A percentile compares a stretch with the other conserved stretches of the same genome.
These are phyloP conservation scores for Myotis daubentonii DNA, from an alignment of 2,797 vertebrate species.

Conservation along the genomic window DNA sequence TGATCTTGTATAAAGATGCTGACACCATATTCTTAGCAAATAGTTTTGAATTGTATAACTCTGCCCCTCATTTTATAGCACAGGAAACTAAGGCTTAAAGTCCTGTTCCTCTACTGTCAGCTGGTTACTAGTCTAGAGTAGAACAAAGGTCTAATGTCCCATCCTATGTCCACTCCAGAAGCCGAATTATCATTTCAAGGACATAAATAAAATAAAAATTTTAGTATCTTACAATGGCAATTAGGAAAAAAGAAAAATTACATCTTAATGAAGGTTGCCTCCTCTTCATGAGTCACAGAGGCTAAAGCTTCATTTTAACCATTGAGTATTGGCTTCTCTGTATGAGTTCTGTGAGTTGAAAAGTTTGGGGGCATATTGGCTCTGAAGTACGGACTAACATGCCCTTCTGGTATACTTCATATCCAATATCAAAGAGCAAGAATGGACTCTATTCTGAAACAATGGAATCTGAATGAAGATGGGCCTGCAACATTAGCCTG, in stretches of 20 bases:
- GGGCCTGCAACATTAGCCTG: not conserved
- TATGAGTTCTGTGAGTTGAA: not conserved
- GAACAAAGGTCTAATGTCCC: not conserved
- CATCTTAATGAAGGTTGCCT: conserved; percentile 7
- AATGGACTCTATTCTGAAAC: not conserved
- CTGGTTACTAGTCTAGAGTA: not conserved
- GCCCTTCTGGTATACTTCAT: not conserved
- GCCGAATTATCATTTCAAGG: conserved; percentile 29
- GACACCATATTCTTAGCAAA: not conserved
- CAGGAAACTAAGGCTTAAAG: not conserved
- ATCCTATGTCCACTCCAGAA: not conserved
- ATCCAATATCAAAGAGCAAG: not conserved
- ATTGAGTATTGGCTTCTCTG: not conserved
- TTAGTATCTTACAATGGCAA: not conserved
- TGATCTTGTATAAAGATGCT: not conserved
- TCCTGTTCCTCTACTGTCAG: not conserved
- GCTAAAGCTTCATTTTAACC: not conserved
- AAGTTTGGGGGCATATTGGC: not conserved
- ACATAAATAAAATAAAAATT: conserved; percentile 20
- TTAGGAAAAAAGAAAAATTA: not conserved
- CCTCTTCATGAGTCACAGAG: not conserved
- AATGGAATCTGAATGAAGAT: not conserved
- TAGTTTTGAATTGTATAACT: not conserved
- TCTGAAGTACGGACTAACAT: not conserved
- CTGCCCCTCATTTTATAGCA: not conserved